A percentile compares a stretch with the other conserved stretches of the same genome.
phyloP scores from a whole-genome alignment of 2,113 vertebrate genomes.

The Andinoacara biseriatus region DNA sequence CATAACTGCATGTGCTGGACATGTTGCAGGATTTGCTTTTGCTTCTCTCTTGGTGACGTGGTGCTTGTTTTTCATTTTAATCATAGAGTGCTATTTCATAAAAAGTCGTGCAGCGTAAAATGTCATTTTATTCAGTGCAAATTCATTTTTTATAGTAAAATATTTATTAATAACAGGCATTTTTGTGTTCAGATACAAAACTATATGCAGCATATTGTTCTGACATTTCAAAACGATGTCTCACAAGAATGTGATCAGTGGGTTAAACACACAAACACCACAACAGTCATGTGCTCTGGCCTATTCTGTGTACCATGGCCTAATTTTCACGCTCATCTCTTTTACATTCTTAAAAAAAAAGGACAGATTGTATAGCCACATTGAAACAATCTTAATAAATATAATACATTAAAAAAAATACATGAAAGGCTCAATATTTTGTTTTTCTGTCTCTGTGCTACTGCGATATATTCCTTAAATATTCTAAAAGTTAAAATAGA shows the following conservation, averaged over 20 bases:
- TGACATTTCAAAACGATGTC: slow-evolving; percentile 40
- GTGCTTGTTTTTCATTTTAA: neutral
- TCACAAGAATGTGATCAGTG: slow-evolving; percentile 37
- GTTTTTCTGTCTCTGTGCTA: neutral
- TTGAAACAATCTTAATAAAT: neutral
- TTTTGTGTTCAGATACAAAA: slow-evolving; percentile 7
- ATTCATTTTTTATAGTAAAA: neutral
- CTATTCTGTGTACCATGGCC: slow-evolving; percentile 26
- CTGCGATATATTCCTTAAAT: neutral
- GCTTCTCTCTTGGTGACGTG: neutral
- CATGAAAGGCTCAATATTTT: neutral
- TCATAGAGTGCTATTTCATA: slow-evolving; percentile 11
- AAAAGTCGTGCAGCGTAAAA: neutral
- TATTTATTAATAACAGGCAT: neutral
- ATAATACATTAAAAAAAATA: neutral
- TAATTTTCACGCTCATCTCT: slow-evolving; percentile 4
- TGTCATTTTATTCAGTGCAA: neutral
- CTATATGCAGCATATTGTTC: slow-evolving; percentile 3
- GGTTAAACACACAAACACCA: slow-evolving; percentile 53
- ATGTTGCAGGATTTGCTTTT: slow-evolving; percentile 11
- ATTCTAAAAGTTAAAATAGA: neutral
- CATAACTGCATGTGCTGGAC: neutral
- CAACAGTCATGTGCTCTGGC: slow-evolving; percentile 47
- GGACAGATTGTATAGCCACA: neutral
- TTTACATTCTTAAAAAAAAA: neutral